Evolutionary conservation across 2,797 vertebrate genomes (phyloP).

Genomic region (Clamator glandarius): DNA sequence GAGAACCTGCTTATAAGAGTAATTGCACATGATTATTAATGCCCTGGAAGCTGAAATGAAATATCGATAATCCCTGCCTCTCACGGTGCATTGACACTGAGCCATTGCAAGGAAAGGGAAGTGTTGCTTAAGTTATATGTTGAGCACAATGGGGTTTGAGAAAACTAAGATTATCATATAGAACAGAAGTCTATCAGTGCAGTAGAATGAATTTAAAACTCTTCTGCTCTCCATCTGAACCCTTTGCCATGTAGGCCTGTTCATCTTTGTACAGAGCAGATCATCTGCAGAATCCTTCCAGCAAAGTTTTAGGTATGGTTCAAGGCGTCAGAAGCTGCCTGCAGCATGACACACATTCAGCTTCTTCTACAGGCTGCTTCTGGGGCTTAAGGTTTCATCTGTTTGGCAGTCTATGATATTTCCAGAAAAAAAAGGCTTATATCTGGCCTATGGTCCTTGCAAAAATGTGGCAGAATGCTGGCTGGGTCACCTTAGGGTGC

Average conservation of each 20-base stretch:
- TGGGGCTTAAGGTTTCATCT: neutral
- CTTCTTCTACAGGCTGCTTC: neutral
- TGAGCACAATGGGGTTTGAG: neutral
- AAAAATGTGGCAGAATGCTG: neutral
- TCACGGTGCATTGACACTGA: neutral
- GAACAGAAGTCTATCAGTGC: neutral
- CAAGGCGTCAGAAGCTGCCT: neutral
- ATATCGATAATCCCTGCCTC: neutral
- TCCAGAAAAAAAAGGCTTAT: neutral
- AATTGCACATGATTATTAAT: neutral
- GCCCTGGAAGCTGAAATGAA: neutral
- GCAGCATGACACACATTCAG: accelerated
- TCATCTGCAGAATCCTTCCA: neutral
- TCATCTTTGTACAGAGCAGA: neutral
- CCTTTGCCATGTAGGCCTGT: neutral
- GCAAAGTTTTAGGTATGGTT: neutral
- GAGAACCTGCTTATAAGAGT: neutral
- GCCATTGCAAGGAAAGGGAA: neutral
- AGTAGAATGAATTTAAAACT: neutral
- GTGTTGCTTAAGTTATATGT: neutral
- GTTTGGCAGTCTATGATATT: neutral
- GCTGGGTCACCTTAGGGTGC: neutral
- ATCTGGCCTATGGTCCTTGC: neutral
- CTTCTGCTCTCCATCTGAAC: neutral
- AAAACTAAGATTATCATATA: neutral